These are phyloP conservation scores for Cryptocephalus moraei DNA, from an alignment of 2,888 invertebrate genomes.

Conservation along the genomic window DNA sequence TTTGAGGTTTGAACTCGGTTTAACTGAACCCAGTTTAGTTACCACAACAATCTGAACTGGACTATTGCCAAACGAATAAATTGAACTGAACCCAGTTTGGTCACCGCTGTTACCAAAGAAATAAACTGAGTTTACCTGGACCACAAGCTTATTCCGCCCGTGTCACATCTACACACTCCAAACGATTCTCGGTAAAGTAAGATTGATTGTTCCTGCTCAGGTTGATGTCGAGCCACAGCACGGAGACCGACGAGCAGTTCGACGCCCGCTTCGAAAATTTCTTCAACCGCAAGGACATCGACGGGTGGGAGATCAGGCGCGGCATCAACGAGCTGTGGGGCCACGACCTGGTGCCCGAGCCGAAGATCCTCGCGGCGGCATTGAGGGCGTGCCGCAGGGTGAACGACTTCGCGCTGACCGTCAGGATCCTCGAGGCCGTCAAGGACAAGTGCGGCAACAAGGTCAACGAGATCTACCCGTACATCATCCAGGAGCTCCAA, in stretches of 20 bases:
- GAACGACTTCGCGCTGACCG: conserved; percentile 88
- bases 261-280: conserved; percentile 70
- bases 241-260: conserved; percentile 77
- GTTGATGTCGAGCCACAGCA: conserved; percentile 36
- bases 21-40: too few species aligned
- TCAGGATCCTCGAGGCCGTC: conserved; percentile 86
- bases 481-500: conserved; percentile 78
- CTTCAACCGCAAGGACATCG: conserved; percentile 80
- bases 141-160: too few species aligned
- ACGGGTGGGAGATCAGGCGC: conserved; percentile 90
- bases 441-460: conserved; percentile 78
- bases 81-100: too few species aligned
- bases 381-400: conserved; percentile 85
- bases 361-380: conserved; percentile 76
- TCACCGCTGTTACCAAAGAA: too few species aligned
- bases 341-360: conserved; percentile 89
- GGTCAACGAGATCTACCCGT: conserved; percentile 73
- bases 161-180: background rate
- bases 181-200: background rate
- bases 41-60: too few species aligned
- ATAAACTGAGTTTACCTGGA: too few species aligned
- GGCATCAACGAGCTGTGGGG: conserved; percentile 82
- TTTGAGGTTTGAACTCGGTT: too few species aligned
- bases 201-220: conserved; percentile 3
- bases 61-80: too few species aligned